A percentile compares a stretch with the other conserved stretches of the same genome.
Evolutionary conservation across 2,888 invertebrate species (phyloP).

Genomic region (Synergus gifuensis): DNA sequence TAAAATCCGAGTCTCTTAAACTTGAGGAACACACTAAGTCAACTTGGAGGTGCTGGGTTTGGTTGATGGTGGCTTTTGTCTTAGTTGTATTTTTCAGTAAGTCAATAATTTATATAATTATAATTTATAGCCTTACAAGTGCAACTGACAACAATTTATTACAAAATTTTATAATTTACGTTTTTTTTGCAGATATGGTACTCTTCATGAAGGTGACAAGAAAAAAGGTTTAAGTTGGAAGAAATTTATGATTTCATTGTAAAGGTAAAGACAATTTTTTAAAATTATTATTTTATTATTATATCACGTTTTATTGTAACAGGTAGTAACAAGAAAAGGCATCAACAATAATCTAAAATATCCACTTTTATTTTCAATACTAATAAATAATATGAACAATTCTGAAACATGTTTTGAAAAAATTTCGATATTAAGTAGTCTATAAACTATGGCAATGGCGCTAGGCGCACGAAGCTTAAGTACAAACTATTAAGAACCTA

Average conservation of each 20-base stretch:
- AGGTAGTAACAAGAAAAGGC: background rate
- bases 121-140: too few relatives aligned
- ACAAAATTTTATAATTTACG: background rate
- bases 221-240: background rate
- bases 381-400: background rate
- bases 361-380: background rate
- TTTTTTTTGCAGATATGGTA: background rate
- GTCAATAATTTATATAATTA: slow-evolving; percentile 62
- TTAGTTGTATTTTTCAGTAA: slow-evolving; percentile 92
- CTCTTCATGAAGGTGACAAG: background rate
- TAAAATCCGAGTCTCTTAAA: slow-evolving; percentile 89
- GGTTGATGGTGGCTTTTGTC: slow-evolving; percentile 93
- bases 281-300: background rate
- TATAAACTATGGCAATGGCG: background rate
- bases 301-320: background rate
- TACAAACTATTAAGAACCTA: background rate
- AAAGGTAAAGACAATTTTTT: background rate
- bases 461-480: background rate
- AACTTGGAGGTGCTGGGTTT: slow-evolving; percentile 97
- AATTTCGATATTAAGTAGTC: background rate
- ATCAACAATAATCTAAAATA: background rate
- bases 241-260: background rate
- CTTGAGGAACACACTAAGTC: slow-evolving; percentile 91
- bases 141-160: too few relatives aligned
- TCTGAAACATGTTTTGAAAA: background rate